phyloP scores from a whole-genome alignment of 2,888 invertebrate species.

The Hypercompe scribonia region DNA sequence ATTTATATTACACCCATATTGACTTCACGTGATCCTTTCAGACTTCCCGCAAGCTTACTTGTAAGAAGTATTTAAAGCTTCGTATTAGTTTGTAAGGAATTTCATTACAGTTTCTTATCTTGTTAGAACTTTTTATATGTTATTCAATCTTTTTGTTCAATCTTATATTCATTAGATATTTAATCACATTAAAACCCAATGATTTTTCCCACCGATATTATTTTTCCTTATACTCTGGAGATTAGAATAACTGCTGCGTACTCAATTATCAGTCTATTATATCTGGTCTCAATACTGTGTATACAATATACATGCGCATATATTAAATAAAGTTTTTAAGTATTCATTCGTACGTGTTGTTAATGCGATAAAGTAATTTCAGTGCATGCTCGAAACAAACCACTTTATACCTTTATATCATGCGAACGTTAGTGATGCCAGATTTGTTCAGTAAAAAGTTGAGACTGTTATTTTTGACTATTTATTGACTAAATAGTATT shows the following conservation, averaged over 20 bases:
- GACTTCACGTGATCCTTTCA: neutral
- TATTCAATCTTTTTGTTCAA: neutral
- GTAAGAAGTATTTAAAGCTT: neutral
- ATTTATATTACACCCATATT: neutral
- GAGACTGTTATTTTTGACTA: neutral
- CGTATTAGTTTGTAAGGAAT: neutral
- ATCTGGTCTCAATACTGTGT: neutral
- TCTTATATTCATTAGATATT: neutral
- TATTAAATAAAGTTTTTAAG: conserved; percentile 9
- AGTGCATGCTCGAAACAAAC: conserved; percentile 41
- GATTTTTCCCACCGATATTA: neutral
- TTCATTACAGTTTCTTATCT: too few relatives aligned
- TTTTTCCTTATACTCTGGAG: neutral
- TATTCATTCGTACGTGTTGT: conserved; percentile 12
- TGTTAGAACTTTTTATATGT: neutral
- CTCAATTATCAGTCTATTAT: neutral
- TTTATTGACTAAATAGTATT: neutral
- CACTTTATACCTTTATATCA: conserved; percentile 35
- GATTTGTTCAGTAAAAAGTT: neutral
- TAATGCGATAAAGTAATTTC: conserved; percentile 22
- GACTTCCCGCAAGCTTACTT: neutral
- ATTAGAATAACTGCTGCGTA: neutral
- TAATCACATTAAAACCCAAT: neutral
- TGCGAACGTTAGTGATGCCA: conserved; percentile 25
- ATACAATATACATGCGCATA: neutral